These are phyloP conservation scores for Hydrocynus forskahlii DNA, from an alignment of 2,797 vertebrate genomes.

Conservation along the genomic window DNA sequence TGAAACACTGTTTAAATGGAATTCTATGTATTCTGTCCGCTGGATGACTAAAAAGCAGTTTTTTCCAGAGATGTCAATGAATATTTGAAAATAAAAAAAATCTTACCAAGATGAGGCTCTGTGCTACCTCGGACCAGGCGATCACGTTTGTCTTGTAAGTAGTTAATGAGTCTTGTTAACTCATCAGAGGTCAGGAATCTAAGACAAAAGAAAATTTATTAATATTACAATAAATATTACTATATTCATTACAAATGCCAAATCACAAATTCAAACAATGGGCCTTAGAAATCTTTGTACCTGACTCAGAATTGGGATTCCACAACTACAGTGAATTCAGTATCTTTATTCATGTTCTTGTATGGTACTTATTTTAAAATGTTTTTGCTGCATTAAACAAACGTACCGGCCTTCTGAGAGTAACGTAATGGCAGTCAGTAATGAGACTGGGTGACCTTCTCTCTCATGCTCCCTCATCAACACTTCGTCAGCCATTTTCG, in stretches of 20 bases:
- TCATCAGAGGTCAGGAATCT: conserved; percentile 93
- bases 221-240: no score
- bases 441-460: conserved; percentile 85
- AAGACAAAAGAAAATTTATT: not conserved
- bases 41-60: no score
- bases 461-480: conserved; percentile 89
- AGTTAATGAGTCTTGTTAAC: conserved; percentile 88
- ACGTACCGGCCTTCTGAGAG: conserved; percentile 85
- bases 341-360: no score
- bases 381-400: not conserved
- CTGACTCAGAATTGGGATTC: not conserved
- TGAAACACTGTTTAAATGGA: no score
- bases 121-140: conserved; percentile 78
- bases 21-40: no score
- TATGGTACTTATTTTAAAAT: no score
- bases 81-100: no score
- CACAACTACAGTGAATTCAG: not conserved
- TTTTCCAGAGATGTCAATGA: no score
- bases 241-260: not conserved
- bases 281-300: not conserved
- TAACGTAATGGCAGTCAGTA: conserved; percentile 87
- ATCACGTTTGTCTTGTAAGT: conserved; percentile 89
- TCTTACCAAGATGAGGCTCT: conserved; percentile 84
- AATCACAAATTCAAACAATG: not conserved
- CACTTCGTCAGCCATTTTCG: conserved; percentile 96